Evolutionary conservation across 2,797 vertebrate species (phyloP).

Genomic region (Helicolenus hilgendorfi): DNA sequence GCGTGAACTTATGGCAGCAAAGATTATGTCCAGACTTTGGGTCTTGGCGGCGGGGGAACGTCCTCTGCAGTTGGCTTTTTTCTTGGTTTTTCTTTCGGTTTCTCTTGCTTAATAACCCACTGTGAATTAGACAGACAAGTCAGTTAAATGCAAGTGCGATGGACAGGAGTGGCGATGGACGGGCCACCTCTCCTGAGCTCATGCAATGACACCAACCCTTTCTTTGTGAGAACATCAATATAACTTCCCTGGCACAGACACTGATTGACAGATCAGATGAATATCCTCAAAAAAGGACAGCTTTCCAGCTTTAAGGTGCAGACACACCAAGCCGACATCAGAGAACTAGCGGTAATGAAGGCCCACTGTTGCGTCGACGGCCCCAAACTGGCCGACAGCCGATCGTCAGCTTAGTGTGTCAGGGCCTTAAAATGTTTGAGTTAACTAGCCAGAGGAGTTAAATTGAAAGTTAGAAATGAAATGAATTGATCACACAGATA

Average conservation of each 20-base stretch:
- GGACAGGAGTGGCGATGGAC: constrained; percentile 60
- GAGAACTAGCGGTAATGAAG: too few relatives aligned
- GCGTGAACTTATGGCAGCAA: constrained; percentile 84
- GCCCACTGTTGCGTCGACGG: too few relatives aligned
- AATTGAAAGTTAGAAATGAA: constrained; percentile 61
- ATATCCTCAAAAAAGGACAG: background rate
- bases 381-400: background rate
- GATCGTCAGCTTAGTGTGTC: too few relatives aligned
- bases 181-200: constrained; percentile 55
- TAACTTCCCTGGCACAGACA: constrained; percentile 41
- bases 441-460: constrained; percentile 40
- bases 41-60: constrained; percentile 71
- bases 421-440: background rate
- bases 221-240: constrained; percentile 53
- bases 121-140: constrained; percentile 90
- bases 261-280: background rate
- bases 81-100: constrained; percentile 65
- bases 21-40: constrained; percentile 90
- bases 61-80: constrained; percentile 80
- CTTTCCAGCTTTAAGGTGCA: background rate
- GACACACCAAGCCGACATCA: too few relatives aligned
- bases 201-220: constrained; percentile 74
- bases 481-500: constrained; percentile 53
- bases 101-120: constrained; percentile 89
- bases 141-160: constrained; percentile 77